A percentile compares a stretch with the other conserved stretches of the same genome.
Conservation (phyloP, 2,797 vertebrate species). For the Oreonectes daqikongensis region DNA sequence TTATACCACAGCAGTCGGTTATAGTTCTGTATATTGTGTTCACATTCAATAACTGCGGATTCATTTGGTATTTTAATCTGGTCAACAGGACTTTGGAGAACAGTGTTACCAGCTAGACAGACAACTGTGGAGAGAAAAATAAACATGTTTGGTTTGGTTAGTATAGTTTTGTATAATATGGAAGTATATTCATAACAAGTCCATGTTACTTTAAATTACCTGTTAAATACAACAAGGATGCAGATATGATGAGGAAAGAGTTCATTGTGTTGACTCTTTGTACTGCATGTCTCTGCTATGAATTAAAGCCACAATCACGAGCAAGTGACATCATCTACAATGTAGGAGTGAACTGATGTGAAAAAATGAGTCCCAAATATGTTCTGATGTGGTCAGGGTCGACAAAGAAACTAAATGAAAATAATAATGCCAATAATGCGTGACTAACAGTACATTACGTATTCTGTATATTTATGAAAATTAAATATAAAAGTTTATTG, state of each 20-base stretch:
- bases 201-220: background rate
- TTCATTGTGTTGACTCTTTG: background rate
- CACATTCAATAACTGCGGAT: constrained; percentile 31
- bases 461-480: too few relatives aligned
- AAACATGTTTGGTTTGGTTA: background rate
- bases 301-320: background rate
- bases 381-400: too few relatives aligned
- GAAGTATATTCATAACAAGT: background rate
- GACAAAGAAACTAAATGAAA: too few relatives aligned
- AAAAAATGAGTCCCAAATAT: too few relatives aligned
- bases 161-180: background rate
- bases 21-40: background rate
- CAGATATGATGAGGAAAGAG: background rate
- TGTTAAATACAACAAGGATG: background rate
- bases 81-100: constrained; percentile 31
- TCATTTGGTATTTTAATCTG: background rate
- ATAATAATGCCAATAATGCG: too few relatives aligned
- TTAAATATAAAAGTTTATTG: too few relatives aligned
- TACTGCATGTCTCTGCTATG: background rate
- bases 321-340: background rate
- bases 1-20: constrained; percentile 30
- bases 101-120: background rate
- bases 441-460: too few relatives aligned
- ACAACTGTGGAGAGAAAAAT: background rate
- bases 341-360: background rate